phyloP scores from a whole-genome alignment of 2,797 vertebrate species.

The Anguilla anguilla region DNA sequence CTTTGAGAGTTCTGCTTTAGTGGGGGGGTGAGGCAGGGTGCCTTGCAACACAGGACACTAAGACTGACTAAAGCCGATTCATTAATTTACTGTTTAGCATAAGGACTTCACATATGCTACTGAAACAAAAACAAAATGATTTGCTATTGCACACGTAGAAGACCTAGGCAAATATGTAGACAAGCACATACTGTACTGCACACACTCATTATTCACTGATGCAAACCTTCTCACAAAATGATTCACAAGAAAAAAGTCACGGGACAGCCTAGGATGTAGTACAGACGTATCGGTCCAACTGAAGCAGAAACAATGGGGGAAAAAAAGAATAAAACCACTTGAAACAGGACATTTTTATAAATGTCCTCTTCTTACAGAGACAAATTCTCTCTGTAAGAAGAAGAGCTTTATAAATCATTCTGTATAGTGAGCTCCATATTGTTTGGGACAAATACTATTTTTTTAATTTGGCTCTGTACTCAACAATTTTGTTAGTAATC shows the following conservation, averaged over 20 bases:
- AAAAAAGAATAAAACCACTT: not conserved
- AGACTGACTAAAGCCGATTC: too few relatives aligned
- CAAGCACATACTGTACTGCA: not conserved
- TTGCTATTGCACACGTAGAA: not conserved
- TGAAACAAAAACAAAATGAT: not conserved
- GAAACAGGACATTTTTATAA: not conserved
- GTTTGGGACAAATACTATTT: not conserved
- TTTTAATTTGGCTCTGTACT: not conserved
- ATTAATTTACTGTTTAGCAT: too few relatives aligned
- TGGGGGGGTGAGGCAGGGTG: too few relatives aligned
- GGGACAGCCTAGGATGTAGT: not conserved
- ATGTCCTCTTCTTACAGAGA: not conserved
- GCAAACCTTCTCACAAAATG: not conserved
- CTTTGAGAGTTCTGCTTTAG: not conserved
- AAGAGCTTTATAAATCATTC: too few relatives aligned
- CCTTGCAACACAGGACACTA: not conserved
- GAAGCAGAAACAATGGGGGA: not conserved
- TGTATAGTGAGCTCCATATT: too few relatives aligned
- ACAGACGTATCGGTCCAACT: not conserved
- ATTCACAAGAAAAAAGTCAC: not conserved
- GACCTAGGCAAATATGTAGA: not conserved
- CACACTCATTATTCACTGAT: not conserved
- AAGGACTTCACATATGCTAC: too few relatives aligned
- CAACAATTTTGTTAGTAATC: too few relatives aligned
- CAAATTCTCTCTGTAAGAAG: not conserved